Percentiles rank a stretch among this genome's conserved stretches.
Conservation (phyloP, 1,140 invertebrate genomes). For the Caenorhabditis elegans region WBcel235 BX284603.4:3701501-3702000, state of each 20-base stretch:
- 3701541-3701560: no score
- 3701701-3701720: background rate
- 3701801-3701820: background rate
- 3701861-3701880: background rate
- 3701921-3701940: no score
- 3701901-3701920: no score
- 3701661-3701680: background rate
- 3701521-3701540: no score
- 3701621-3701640: background rate
- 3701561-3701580: no score
- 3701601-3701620: no score
- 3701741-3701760: background rate
- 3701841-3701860: background rate
- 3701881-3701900: background rate
- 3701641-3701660: background rate
- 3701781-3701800: conserved; percentile 9
- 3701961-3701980: no score
- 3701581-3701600: no score
- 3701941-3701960: no score
- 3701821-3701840: background rate
- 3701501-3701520: no score
- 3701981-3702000: no score
- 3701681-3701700: background rate
- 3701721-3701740: background rate
- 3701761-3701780: conserved; percentile 4